Conservation (phyloP, 2,888 invertebrate genomes). For the Deilephila elpenor region DNA sequence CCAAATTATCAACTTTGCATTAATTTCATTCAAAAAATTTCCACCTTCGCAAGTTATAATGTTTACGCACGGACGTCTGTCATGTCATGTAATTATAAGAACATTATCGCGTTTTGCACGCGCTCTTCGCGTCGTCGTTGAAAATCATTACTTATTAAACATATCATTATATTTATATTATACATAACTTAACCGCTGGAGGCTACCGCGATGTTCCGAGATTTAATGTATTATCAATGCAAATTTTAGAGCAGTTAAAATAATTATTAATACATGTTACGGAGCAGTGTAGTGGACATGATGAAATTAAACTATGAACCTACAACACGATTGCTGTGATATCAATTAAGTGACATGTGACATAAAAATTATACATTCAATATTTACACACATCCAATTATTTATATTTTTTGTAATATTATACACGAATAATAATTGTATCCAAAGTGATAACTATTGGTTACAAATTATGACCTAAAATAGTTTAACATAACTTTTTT, state of each 20-base stretch:
- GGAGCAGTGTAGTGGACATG: too few relatives aligned
- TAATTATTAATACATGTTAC: too few relatives aligned
- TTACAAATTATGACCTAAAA: too few relatives aligned
- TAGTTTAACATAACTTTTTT: too few relatives aligned
- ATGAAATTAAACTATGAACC: too few relatives aligned
- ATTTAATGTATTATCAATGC: not conserved
- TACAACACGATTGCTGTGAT: too few relatives aligned
- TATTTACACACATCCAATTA: too few relatives aligned
- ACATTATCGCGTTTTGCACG: conserved; percentile 13
- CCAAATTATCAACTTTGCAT: not conserved
- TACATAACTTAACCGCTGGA: not conserved
- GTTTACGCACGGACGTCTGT: not conserved
- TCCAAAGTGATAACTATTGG: too few relatives aligned
- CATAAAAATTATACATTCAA: too few relatives aligned
- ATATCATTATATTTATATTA: conserved; percentile 14
- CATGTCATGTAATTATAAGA: not conserved
- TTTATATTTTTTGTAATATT: too few relatives aligned
- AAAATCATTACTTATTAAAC: conserved; percentile 13
- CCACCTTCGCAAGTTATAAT: not conserved
- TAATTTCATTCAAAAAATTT: not conserved
- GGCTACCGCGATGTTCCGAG: not conserved
- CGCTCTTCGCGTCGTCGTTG: not conserved
- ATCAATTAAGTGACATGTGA: too few relatives aligned
- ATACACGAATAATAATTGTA: too few relatives aligned
- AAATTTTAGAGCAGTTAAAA: not conserved